Evolutionary conservation across 2,888 invertebrate genomes (phyloP), one percentile per base, ranked within the genome.

Genomic region (Ypsolopha scabrella): DNA sequence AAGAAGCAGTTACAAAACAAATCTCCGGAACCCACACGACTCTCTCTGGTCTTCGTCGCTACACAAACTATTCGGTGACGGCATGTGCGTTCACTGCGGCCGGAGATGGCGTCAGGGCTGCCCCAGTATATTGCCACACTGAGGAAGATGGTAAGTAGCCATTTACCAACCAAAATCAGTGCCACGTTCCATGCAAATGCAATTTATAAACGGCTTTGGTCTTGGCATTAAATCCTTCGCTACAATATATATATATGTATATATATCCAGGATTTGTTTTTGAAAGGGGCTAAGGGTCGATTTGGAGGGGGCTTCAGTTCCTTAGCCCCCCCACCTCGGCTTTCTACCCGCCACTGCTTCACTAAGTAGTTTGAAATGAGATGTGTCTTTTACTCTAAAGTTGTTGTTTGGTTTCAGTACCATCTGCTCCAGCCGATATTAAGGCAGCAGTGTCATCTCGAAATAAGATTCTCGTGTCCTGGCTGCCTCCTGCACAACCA

Each of bases 31-130:
- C 91, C 39, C 90, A 91, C 55, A 92, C 93, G 37, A 91, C 90
- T 1, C 86, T 95, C 55, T 92, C 92, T 53, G 93, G 93, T 47
- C 83, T 97, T 52, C 90, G 92, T 65, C 93, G 95, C 63, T 96
- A 91, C 78, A 96, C 96, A 36, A 97, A 97, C 85, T 97, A 97
- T 75, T 96, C 96, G 38, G 93, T 97, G 51, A 93, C 95, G 59
- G 95, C 96, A 38, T 87, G 95, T 68, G 96, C 96, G 7, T 96
- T 92, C 76, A 97, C 97, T 0, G 89, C 92, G 39, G 93, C 93
- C 46, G 97, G 97, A 0, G 97, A 97, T 70, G 97, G 97, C 7
- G 93, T 93, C 14, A 88, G 93, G 59, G 95, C 95, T 55, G 89
- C 91, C 10, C 93, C 95, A 0, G 91, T 96, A 48, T 95, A 91